A percentile compares a stretch with the other conserved stretches of the same genome.
Conservation (phyloP, 1,140 invertebrate species). For the Andrena cerasifolii region DNA sequence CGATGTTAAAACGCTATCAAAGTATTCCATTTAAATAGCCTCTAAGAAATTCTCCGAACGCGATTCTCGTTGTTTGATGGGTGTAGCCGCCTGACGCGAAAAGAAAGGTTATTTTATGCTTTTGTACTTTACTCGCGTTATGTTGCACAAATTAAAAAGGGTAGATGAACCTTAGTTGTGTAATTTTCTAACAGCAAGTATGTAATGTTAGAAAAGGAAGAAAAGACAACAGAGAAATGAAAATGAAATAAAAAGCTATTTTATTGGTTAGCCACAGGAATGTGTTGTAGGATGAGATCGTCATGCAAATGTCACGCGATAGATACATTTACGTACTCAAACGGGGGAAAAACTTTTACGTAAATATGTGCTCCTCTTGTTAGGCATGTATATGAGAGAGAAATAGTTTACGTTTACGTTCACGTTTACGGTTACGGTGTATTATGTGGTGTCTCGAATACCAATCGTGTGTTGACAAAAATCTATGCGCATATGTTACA, state of each 20-base stretch:
- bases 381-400: background rate
- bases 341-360: background rate
- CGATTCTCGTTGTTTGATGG: too few relatives aligned
- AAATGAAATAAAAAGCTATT: background rate
- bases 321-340: background rate
- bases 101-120: too few relatives aligned
- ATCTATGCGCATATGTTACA: slow-evolving; percentile 22
- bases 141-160: background rate
- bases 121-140: background rate
- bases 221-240: background rate
- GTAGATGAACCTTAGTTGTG: too few relatives aligned
- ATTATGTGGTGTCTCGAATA: background rate
- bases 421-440: too few relatives aligned
- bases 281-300: background rate
- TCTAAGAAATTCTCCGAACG: too few relatives aligned
- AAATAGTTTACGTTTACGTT: background rate
- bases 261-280: background rate
- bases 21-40: too few relatives aligned
- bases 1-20: too few relatives aligned
- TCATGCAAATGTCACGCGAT: slow-evolving; percentile 1
- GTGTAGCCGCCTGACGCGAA: too few relatives aligned
- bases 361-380: background rate
- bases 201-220: too few relatives aligned
- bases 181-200: too few relatives aligned
- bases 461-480: background rate